A percentile compares a stretch with the other conserved stretches of the same genome.
Evolutionary conservation across 2,888 invertebrate species (phyloP).

Genomic region (Synanthedon formicaeformis): DNA sequence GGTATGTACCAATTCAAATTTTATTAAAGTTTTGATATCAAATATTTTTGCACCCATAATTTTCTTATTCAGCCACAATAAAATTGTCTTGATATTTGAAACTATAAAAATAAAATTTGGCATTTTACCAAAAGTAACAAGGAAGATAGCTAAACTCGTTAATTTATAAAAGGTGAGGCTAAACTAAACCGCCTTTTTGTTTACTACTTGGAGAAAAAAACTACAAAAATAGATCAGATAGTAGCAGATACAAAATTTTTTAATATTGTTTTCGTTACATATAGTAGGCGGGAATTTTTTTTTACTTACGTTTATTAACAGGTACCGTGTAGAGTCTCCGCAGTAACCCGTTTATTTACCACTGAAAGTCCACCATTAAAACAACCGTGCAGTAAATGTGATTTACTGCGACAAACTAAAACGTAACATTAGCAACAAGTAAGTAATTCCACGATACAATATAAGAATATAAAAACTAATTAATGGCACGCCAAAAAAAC

Average conservation of each 20-base stretch:
- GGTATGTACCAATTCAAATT: no score
- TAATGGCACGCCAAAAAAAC: constrained; percentile 18
- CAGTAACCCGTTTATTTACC: constrained; percentile 22
- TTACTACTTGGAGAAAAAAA: not conserved
- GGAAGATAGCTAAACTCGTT: not conserved
- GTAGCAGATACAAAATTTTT: no score
- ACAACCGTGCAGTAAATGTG: constrained; percentile 34
- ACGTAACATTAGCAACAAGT: not conserved
- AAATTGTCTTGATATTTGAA: not conserved
- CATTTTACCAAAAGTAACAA: constrained; percentile 9
- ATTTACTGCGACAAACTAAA: constrained; percentile 18
- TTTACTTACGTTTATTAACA: not conserved
- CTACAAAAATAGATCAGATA: not conserved
- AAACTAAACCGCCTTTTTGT: not conserved
- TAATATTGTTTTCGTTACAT: not conserved
- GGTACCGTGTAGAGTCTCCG: not conserved
- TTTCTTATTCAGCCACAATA: no score
- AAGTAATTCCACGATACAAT: constrained; percentile 11
- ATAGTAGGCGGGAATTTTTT: not conserved
- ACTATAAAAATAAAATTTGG: constrained; percentile 2
- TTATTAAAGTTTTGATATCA: no score
- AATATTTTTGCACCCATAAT: no score
- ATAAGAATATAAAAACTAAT: constrained; percentile 13
- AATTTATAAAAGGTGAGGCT: constrained; percentile 1
- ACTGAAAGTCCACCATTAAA: constrained; percentile 32